phyloP scores from a whole-genome alignment of 2,113 vertebrate species.

The Xiphias gladius region DNA sequence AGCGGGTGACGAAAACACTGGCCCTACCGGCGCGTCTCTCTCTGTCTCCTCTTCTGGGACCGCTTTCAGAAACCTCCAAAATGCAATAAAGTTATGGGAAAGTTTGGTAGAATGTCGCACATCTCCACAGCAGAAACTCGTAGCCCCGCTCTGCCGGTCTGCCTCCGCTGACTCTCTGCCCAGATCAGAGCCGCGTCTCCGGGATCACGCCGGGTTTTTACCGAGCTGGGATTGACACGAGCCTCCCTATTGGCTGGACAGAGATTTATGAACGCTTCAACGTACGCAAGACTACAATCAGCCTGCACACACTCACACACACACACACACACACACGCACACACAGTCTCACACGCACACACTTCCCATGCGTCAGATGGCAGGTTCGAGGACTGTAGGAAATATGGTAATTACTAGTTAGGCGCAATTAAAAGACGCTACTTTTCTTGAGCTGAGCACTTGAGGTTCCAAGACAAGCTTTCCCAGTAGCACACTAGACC shows the following conservation, averaged over 20 bases:
- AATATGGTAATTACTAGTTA: conserved; percentile 37
- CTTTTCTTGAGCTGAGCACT: neutral
- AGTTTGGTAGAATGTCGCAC: neutral
- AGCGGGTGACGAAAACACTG: neutral
- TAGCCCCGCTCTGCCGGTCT: neutral
- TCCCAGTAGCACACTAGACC: neutral
- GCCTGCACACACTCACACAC: neutral
- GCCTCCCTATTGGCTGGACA: conserved; percentile 65
- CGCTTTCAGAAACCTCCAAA: conserved; percentile 38
- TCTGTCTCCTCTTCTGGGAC: conserved; percentile 20
- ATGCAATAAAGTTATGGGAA: neutral
- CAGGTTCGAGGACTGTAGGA: conserved; percentile 51
- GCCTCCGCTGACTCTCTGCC: conserved; percentile 18
- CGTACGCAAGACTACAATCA: conserved; percentile 28
- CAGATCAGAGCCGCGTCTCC: conserved; percentile 17
- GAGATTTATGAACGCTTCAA: conserved; percentile 57
- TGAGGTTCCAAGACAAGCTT: neutral
- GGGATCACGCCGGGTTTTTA: conserved; percentile 67
- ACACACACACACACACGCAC: neutral
- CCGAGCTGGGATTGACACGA: conserved; percentile 54
- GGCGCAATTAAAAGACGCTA: conserved; percentile 9
- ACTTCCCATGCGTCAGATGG: conserved; percentile 47
- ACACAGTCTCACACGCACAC: neutral
- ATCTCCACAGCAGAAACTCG: conserved; percentile 47
- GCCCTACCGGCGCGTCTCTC: neutral